Conservation (phyloP, 2,797 vertebrate genomes). For the Labeo calbasu region DNA sequence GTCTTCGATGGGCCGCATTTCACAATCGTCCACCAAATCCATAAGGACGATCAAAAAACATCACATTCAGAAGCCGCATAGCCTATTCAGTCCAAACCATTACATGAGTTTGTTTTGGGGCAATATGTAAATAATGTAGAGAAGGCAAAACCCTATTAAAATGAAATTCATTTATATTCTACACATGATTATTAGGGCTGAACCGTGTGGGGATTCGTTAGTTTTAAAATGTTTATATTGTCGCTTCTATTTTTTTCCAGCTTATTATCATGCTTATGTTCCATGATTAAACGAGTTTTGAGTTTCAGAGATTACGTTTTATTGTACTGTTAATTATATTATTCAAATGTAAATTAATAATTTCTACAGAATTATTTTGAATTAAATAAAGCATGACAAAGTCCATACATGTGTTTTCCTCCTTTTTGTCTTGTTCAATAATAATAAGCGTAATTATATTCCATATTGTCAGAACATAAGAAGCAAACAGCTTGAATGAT, state of each 20-base stretch:
- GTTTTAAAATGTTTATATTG: constrained; percentile 71
- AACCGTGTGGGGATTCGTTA: constrained; percentile 57
- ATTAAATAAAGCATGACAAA: constrained; percentile 86
- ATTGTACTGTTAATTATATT: constrained; percentile 82
- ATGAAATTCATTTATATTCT: constrained; percentile 66
- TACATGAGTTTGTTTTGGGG: constrained; percentile 62
- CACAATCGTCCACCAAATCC: not conserved
- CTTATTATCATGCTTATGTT: constrained; percentile 77
- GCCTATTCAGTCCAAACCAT: constrained; percentile 31
- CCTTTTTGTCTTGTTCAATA: not conserved
- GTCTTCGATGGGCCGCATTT: not conserved
- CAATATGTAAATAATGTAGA: constrained; percentile 80
- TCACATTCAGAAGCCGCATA: not conserved
- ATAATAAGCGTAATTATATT: not conserved
- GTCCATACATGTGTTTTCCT: constrained; percentile 56
- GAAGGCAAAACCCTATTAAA: constrained; percentile 66
- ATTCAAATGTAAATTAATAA: constrained; percentile 83
- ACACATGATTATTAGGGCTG: constrained; percentile 57
- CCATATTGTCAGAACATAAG: not conserved
- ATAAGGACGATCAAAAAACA: not conserved
- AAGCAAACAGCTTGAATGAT: not conserved
- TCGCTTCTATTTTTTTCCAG: constrained; percentile 72
- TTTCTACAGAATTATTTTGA: constrained; percentile 90
- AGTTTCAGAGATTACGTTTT: constrained; percentile 68
- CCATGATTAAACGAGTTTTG: constrained; percentile 69